Conservation (phyloP, 2,113 vertebrate species). For the Lathamus discolor region DNA sequence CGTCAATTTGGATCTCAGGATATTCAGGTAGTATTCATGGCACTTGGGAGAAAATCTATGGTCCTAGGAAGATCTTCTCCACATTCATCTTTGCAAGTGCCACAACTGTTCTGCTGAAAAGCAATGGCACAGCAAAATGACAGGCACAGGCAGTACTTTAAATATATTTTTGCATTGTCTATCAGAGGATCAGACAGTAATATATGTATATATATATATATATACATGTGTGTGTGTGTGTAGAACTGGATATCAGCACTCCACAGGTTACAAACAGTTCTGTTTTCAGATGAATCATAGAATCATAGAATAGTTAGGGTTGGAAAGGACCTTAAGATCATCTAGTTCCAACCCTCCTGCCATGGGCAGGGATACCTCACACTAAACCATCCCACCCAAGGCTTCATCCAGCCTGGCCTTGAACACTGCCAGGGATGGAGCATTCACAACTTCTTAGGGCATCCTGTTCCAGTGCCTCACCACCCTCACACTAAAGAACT, state of each 20-base stretch:
- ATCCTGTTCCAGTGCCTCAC: background rate
- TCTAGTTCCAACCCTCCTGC: background rate
- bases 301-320: background rate
- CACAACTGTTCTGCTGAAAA: background rate
- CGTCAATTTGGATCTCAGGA: accelerated
- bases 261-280: background rate
- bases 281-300: background rate
- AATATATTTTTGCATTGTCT: background rate
- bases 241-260: background rate
- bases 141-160: background rate
- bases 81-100: background rate
- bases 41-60: accelerated
- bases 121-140: background rate
- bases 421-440: background rate
- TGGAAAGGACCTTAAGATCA: background rate
- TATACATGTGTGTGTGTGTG: too few relatives aligned
- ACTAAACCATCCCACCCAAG: background rate
- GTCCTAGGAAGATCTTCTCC: accelerated
- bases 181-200: background rate
- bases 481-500: background rate
- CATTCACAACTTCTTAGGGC: background rate
- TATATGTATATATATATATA: too few relatives aligned
- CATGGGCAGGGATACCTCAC: background rate
- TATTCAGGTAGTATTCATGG: background rate
- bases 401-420: too few relatives aligned